Evolutionary conservation across 30 jellyfish, hydroid and myxozoan species (phyloP), one percentile per base, ranked within the genome.

Genomic region (Rhopilema esculentum): DNA sequence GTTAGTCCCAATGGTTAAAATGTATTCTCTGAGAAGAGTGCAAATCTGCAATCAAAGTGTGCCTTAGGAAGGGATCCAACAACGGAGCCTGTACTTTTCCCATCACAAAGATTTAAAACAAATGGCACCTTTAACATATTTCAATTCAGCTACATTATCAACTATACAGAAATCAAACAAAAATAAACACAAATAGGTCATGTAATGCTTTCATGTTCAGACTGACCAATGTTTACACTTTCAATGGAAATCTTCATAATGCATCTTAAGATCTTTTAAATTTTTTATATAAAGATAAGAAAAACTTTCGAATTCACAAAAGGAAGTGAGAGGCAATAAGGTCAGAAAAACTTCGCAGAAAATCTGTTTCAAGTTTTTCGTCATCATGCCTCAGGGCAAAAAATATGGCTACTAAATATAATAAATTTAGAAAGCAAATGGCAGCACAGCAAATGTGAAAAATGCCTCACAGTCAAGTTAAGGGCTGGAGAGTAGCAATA

Each of bases 231-330:
- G 57, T 66, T 66, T 23, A 20, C 16, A 66, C 30, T 66, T 66
- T 66, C 23, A 66, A n/a, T 15, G 33, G 30, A 23, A 66, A 66
- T 66, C 77, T 66, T 66, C 77, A 66, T 66, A 29, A 66, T 66
- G 77, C 77, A 66, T 66, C 29, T n/a, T 2, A 2, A 16, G 23
- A 66, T 16, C 16, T 66, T 33, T 1, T 66, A 23, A 16, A 2
- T 66, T 66, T 22, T 0, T 63, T 12, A n/a, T n/a, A 0, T n/a
- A 63, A 8, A 63, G 23, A 61, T 4, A 23, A 6, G 7, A 61
- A 61, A 61, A 9, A 61, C 0, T 61, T 7, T 4, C 0, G 23
- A 61, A 61, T 19, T 57, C n/a, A n/a, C n/a, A 29, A 65, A 0
- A 65, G 27, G 4, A 15, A 65, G 16, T 1, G n/a, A 1, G 40